A percentile compares a stretch with the other conserved stretches of the same genome.
Conservation (phyloP, 1,140 invertebrate genomes). For the Cydia strobilella region DNA sequence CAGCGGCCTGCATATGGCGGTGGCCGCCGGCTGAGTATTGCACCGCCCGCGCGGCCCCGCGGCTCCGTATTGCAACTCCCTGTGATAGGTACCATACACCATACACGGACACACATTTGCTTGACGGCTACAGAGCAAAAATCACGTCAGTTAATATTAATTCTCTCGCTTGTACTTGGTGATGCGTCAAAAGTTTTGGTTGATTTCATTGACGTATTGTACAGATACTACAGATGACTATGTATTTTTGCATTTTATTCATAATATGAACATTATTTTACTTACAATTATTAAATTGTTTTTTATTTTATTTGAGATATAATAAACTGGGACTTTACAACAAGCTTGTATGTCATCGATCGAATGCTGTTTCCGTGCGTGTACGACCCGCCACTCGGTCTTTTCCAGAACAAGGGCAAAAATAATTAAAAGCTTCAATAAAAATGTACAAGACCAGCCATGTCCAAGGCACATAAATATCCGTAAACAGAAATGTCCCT, state of each 20-base stretch:
- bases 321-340: neutral
- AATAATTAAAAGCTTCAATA: slow-evolving; percentile 60
- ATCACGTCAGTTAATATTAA: neutral
- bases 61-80: neutral
- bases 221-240: too few species aligned
- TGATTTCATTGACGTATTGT: too few species aligned
- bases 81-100: neutral
- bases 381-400: slow-evolving; percentile 2
- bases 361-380: neutral
- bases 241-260: too few species aligned
- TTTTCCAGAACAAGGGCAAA: slow-evolving; percentile 38
- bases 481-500: slow-evolving; percentile 59
- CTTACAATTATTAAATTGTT: too few species aligned
- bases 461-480: slow-evolving; percentile 73
- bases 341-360: neutral
- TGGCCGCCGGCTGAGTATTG: slow-evolving; percentile 20
- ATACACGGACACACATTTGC: neutral
- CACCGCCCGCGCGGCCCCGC: neutral
- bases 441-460: slow-evolving; percentile 54
- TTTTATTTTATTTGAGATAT: too few species aligned
- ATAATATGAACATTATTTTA: too few species aligned
- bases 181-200: too few species aligned
- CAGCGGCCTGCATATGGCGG: slow-evolving; percentile 12
- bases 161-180: too few species aligned
- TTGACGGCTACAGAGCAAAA: neutral